Base-by-base conservation (phyloP, 1,140 invertebrate genomes). In the Chionoecetes opilio region DNA sequence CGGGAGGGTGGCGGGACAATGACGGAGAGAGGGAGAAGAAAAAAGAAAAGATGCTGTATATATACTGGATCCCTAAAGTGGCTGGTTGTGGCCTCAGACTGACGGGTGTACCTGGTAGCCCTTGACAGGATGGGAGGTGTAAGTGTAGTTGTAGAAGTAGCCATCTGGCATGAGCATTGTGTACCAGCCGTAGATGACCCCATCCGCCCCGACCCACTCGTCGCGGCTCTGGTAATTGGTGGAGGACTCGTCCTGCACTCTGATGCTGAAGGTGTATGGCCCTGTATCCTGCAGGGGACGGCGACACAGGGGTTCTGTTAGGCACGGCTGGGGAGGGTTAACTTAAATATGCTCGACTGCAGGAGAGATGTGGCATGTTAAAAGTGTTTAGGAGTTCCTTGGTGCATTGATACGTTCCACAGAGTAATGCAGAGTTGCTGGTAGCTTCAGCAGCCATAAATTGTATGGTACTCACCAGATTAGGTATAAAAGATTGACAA, bases 131-230 rank as follows among this genome's bases (percentile, higher is more conserved):
- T 95, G 94, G 85, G 95, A 92, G 85, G 41, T 95, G 95, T 96
- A 96, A 87, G 95, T 93, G 95, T 96, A 96, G 91, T 96, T 96
- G 86, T 96, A 96, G 31, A 91, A 41, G 95, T 75, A 96, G 38
- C 86, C 95, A 85, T 96, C 95, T n/a, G 93, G 91, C n/a, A 95
- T 38, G 26, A 93, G 86, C 31, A 96, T 87, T 26, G 95, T 95
- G 88, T 96, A 96, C 95, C 95, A 96, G 75, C 95, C 95, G 75
- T 93, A 87, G 86, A 93, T 95, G 17, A 96, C 90, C 29, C 95
- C 95, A 84, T 96, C 95, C 3, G 34, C 91, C 32, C 91, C 93
- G 17, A 96, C 95, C 95, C 95, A 96, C 75, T 96, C 95, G 41
- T 95, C 94, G 26, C 95, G 93, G 34, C 95, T 93, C 87, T 96